These are phyloP conservation scores for Phthorimaea operculella DNA, from an alignment of 1,140 invertebrate species.

Conservation along the genomic window DNA sequence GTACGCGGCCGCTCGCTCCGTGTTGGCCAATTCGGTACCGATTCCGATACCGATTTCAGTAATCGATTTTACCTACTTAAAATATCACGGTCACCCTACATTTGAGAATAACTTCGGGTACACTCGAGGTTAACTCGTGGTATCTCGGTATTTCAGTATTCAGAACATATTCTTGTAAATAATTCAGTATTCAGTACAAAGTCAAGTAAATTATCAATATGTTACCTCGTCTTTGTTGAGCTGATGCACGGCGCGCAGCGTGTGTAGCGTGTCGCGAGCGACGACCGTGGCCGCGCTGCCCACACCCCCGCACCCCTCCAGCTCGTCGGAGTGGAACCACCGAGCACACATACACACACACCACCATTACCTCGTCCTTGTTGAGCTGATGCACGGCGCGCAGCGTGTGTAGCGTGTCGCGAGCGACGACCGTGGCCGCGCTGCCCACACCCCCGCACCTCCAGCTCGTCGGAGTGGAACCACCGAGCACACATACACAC, in stretches of 20 bases:
- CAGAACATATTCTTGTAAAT: no score
- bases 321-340: constrained; percentile 92
- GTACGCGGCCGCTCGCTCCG: no score
- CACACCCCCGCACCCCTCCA: constrained; percentile 77
- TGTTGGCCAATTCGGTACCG: no score
- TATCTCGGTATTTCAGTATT: no score
- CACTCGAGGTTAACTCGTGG: no score
- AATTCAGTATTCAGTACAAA: no score
- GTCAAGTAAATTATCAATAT: no score
- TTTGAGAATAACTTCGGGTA: no score
- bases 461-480: constrained; percentile 90
- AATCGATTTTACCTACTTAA: no score
- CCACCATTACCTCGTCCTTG: constrained; percentile 74
- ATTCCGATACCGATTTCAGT: no score
- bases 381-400: constrained; percentile 89
- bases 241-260: constrained; percentile 82
- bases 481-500: constrained; percentile 83
- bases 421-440: constrained; percentile 85
- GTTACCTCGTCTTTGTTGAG: constrained; percentile 39
- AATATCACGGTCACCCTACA: no score
- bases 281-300: constrained; percentile 87
- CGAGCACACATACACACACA: constrained; percentile 69
- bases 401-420: constrained; percentile 80
- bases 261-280: constrained; percentile 80
- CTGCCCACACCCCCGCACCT: constrained; percentile 74